Base-by-base conservation (phyloP, 2,797 vertebrate genomes). In the Eutrigla gurnardus region DNA sequence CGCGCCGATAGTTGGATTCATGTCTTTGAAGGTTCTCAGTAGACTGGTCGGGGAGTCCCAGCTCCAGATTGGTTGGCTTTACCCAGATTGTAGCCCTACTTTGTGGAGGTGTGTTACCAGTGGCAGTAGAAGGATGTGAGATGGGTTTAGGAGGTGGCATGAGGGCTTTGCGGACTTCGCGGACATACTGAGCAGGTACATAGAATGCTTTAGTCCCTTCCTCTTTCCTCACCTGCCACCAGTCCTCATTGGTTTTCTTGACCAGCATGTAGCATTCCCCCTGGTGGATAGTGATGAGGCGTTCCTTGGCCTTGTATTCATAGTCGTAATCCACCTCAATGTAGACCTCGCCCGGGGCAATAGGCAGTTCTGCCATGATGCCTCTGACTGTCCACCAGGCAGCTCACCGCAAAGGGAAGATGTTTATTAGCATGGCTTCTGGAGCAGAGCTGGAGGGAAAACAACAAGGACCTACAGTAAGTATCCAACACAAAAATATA, bases 271-370 rank as follows among this genome's bases (percentile, higher is more conserved):
- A 99, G 74, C 95, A 95, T 73, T 99, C 97, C 0, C 98, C 98
- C 91, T 98, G 96, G 43, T 91, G 96, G 84, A 99, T 99, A 83
- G 93, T 90, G 76, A 99, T 95, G 78, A 95, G 89, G 85, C 95
- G 96, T 89, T 96, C 97, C 92, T 98, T 99, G 77, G 96, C 93
- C 75, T 95, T 96, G 81, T 99, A 99, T 46, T 98, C 97, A 8
- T 99, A 99, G 91, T 98, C 97, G 0, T 98, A 99, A 59, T 98
- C 97, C 91, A 99, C 98, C 90, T 99, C 96, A 32, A 99, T 95
- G 75, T 97, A 98, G 18, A 94, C 78, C 45, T 96, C 93, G 37
- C 97, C 97, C 8, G 96, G 93, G 77, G 96, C 79, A 7, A 95
- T 94, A 9, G 92, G 88, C 89, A 94, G 78, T 75, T 97, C 96